Conservation (phyloP, 37 sponge, comb jelly and placozoan genomes). For the Ephydatia muelleri region DNA sequence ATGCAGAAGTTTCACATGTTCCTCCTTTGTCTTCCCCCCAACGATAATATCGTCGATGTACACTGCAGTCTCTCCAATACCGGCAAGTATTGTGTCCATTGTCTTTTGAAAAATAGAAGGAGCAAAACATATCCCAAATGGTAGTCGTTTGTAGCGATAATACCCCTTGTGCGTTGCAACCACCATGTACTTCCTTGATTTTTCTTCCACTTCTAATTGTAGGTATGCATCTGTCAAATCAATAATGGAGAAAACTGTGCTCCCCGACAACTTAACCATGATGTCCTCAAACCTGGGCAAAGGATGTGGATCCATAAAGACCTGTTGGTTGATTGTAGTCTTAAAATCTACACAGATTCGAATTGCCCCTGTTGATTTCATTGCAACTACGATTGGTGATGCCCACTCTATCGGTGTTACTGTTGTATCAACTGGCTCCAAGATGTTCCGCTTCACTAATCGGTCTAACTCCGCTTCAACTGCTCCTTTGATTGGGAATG, state of each 20-base stretch:
- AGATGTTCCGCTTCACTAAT: constrained; percentile 1
- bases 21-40: neutral
- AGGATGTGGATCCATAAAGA: too few species aligned
- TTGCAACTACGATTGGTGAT: neutral
- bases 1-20: constrained; percentile 6
- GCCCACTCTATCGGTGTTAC: neutral
- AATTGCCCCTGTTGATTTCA: neutral
- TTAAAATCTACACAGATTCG: neutral
- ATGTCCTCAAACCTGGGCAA: neutral
- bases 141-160: constrained; percentile 5
- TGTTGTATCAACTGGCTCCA: neutral
- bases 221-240: constrained; percentile 13
- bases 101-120: constrained; percentile 13
- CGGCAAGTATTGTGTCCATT: constrained; percentile 12
- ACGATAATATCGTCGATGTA: constrained; percentile 9
- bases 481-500: constrained; percentile 1
- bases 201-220: neutral
- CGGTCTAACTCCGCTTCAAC: neutral
- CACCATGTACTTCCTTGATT: neutral
- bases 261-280: neutral
- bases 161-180: constrained; percentile 10
- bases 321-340: neutral
- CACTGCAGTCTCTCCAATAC: neutral
- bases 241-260: neutral
- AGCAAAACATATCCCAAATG: neutral